Evolutionary conservation across 2,113 vertebrate species (phyloP).

Genomic region (Mastomys natalensis): DNA sequence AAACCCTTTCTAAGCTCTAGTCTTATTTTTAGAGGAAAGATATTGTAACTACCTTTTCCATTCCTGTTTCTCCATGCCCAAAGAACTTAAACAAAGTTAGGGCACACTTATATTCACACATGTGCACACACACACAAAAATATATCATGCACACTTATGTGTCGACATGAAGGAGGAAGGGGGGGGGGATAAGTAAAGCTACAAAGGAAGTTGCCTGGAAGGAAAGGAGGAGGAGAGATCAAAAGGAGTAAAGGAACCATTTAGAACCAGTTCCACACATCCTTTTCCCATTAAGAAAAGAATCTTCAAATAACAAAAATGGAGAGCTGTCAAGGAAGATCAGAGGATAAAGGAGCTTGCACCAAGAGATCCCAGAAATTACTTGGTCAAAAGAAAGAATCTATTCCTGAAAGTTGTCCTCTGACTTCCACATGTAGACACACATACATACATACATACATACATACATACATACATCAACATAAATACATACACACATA

Average conservation of each 20-base stretch:
- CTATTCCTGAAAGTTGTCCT: neutral
- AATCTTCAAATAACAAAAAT: constrained; percentile 24
- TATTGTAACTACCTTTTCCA: neutral
- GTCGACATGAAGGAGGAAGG: neutral
- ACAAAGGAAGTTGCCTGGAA: neutral
- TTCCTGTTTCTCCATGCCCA: neutral
- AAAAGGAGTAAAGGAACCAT: neutral
- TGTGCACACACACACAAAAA: neutral
- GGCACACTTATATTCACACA: neutral
- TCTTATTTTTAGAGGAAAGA: neutral
- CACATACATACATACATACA: too few species aligned
- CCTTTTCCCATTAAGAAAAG: neutral
- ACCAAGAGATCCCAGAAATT: neutral
- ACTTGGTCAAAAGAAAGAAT: neutral
- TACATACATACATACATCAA: neutral
- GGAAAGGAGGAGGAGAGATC: too few species aligned
- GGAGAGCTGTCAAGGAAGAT: neutral
- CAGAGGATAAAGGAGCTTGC: neutral
- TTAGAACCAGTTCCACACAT: neutral
- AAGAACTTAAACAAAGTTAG: neutral
- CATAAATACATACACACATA: neutral
- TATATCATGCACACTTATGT: neutral
- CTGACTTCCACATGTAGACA: neutral
- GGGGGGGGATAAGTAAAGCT: neutral
- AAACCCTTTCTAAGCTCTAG: neutral